Evolutionary conservation across 1,140 invertebrate species (phyloP).

Genomic region (Neodiprion fabricii): DNA sequence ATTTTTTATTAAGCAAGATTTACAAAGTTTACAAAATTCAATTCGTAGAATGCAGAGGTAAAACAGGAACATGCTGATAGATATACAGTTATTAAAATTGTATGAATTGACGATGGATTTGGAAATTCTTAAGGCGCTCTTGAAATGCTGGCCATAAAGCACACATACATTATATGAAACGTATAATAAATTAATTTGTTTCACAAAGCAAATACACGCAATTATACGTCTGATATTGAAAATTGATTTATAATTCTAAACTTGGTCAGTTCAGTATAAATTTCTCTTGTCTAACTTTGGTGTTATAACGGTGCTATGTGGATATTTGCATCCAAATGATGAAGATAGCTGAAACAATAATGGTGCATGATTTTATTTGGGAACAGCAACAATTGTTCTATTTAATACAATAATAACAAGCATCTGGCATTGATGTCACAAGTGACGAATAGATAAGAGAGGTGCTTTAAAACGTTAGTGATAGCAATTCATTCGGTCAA

Average conservation of each 20-base stretch:
- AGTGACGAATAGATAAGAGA: no score
- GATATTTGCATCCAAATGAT: slow-evolving; percentile 49
- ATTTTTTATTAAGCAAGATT: not conserved
- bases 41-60: not conserved
- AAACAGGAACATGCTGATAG: not conserved
- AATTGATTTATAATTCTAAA: not conserved
- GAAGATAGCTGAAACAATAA: slow-evolving; percentile 42
- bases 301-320: slow-evolving; percentile 50
- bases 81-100: not conserved
- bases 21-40: not conserved
- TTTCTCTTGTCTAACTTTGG: not conserved
- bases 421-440: no score
- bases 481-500: no score
- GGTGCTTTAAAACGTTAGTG: no score
- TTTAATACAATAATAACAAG: no score
- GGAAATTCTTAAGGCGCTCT: not conserved
- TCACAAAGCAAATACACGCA: not conserved
- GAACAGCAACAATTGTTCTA: not conserved
- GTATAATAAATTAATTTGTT: not conserved
- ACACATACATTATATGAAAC: not conserved
- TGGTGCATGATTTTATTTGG: slow-evolving; percentile 16
- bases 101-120: not conserved
- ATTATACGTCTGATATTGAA: not conserved
- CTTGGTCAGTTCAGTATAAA: not conserved
- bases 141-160: not conserved